Percentiles rank a stretch among this genome's conserved stretches.
Conservation (phyloP, 2,113 vertebrate species). For the Orycteropus afer region DNA sequence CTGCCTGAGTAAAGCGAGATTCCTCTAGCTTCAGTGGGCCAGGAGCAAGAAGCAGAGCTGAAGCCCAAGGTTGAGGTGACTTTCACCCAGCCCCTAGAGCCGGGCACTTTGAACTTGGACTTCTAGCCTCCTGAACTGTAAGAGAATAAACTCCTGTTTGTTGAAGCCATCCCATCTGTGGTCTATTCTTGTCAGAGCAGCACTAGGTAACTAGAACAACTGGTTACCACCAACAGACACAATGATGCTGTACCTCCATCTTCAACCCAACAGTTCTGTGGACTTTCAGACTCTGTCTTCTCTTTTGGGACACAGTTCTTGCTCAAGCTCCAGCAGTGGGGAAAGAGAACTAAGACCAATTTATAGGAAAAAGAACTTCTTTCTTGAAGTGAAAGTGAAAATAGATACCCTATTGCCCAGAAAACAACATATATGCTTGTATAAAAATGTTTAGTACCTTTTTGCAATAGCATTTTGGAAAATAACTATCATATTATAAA, state of each 20-base stretch:
- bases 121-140: too few relatives aligned
- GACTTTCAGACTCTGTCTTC: not conserved
- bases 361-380: conserved; percentile 37
- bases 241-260: not conserved
- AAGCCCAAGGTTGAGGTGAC: too few relatives aligned
- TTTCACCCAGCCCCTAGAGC: too few relatives aligned
- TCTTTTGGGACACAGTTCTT: not conserved
- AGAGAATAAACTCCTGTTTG: too few relatives aligned
- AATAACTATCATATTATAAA: not conserved
- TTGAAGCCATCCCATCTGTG: too few relatives aligned
- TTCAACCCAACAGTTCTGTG: not conserved
- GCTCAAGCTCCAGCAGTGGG: not conserved
- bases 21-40: too few relatives aligned
- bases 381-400: conserved; percentile 65
- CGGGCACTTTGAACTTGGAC: too few relatives aligned
- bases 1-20: too few relatives aligned
- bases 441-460: not conserved
- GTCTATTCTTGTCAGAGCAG: too few relatives aligned
- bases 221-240: not conserved
- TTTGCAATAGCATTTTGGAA: not conserved
- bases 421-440: not conserved
- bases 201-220: too few relatives aligned
- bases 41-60: too few relatives aligned
- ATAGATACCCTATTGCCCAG: not conserved
- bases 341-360: not conserved